Base-by-base conservation (phyloP, 23 tunicate genomes). In the Ciona savignyi region DNA sequence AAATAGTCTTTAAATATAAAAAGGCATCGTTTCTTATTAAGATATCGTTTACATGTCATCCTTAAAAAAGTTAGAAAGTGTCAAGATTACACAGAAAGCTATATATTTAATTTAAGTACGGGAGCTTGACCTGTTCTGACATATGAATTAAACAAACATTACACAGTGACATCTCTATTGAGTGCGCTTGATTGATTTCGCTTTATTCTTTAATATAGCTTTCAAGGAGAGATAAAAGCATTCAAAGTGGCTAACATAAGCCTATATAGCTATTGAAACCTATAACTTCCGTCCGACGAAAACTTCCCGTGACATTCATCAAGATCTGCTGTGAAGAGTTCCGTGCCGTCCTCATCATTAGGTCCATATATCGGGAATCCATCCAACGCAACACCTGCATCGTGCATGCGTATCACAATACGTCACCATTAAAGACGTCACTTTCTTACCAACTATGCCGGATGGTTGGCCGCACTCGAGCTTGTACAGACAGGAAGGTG, bases 281-380 rank as follows among this genome's bases (percentile, higher is more conserved):
- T 74, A 80, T 81, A 81, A 33, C 34, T 65, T 25, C 86, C 86
- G 27, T 61, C 27, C 15, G 80, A 23, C 21, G 25, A 74, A 23
- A 9, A 20, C 60, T 63, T 82, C 22, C 86, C 86, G 65, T 82
- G 65, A 33, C 86, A 82, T 35, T 66, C 80, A 75, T 82, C 86
- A 25, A 82, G 56, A 29, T 82, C 74, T 20, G n/a, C 42, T 4
- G 32, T 21, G 1, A 32, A 74, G n/a, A 82, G 42, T 35, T 82
- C 30, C 27, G 29, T 67, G 0, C 86, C 86, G 29, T 33, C 51
- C 33, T 82, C 86, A 67, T 82, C 86, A 48, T 27, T 34, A 2
- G 86, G 86, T 22, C 86, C 86, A 48, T 82, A 82, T 11, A 82
- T 82, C 23, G 86, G 86, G 31, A 34, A 82, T 23, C 86, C 86